Percentiles rank a stretch among this genome's conserved stretches.
Evolutionary conservation across 1,140 invertebrate species (phyloP).

Genomic region (Chelonus insularis): DNA sequence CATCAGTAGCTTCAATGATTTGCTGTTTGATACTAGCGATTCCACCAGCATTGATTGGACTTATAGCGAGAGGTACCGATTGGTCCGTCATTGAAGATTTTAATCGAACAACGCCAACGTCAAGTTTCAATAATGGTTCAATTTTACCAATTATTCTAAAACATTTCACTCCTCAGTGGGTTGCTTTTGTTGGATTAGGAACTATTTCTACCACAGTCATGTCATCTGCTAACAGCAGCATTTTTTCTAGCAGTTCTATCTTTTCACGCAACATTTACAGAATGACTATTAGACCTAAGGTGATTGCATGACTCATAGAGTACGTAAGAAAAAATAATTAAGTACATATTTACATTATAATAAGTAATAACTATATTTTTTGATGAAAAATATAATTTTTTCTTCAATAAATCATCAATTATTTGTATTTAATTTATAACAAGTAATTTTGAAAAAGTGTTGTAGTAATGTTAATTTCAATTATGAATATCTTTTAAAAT

Average conservation of each 20-base stretch:
- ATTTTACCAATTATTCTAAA: conserved; percentile 76
- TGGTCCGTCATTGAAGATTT: conserved; percentile 64
- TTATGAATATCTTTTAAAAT: too few relatives aligned
- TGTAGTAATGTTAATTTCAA: too few relatives aligned
- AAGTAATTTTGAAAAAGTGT: too few relatives aligned
- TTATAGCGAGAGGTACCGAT: conserved; percentile 69
- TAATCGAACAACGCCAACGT: conserved; percentile 53
- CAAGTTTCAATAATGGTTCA: conserved; percentile 61
- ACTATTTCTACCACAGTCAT: conserved; percentile 81
- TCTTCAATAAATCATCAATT: too few relatives aligned
- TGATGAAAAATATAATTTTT: too few relatives aligned
- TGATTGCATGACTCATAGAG: too few relatives aligned
- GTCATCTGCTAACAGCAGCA: conserved; percentile 80
- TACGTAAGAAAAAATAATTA: too few relatives aligned
- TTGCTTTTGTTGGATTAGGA: conserved; percentile 67
- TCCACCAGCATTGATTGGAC: conserved; percentile 75
- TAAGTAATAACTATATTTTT: too few relatives aligned
- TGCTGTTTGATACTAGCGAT: conserved; percentile 76
- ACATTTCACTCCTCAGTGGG: conserved; percentile 70
- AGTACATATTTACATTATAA: too few relatives aligned
- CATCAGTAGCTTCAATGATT: conserved; percentile 76
- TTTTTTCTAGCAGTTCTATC: conserved; percentile 77
- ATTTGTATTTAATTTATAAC: too few relatives aligned
- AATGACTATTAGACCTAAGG: conserved; percentile 70
- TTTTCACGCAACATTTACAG: conserved; percentile 83